Evolutionary conservation across 2,888 invertebrate genomes (phyloP), one percentile per base, ranked within the genome.

Genomic region (Lasioglossum zephyrum): DNA sequence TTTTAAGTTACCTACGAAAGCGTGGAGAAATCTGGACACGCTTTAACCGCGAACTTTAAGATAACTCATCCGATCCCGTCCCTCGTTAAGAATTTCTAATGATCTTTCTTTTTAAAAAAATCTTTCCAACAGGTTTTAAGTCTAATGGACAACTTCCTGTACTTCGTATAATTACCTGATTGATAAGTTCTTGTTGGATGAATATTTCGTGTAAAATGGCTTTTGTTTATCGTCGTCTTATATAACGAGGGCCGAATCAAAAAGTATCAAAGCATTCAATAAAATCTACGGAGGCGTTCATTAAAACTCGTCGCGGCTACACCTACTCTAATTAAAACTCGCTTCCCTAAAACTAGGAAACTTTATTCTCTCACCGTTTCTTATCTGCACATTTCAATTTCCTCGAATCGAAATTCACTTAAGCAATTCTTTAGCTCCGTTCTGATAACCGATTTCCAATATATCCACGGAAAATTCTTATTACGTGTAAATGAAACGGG

Each of bases 321-420:
- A 73, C 47, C 60, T 57, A 49, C 69, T 70, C 73, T 70, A 83
- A 84, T 84, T 84, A 84, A 84, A 83, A 84, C 84, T 84, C 84
- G 47, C 39, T 83, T 83, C 66, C 53, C 76, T 66, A 53, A 73
- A 63, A 47, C 63, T 49, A 9, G 11, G 31, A 49, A 84, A 74
- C 73, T 77, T 84, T 77, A 73, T 69, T 69, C 73, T 31, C 2
- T 53, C 73, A 66, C 39, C 82, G n/a, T 47, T 47, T 69, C 69
- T 82, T 81, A 74, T 81, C 82, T 69, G 16, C 83, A 66, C 73
- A 73, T 84, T 79, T 82, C 74, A 82, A 82, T 80, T 84, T 77
- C 26, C 73, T 16, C 74, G 77, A 60, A 84, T 74, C 41, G 31
- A 77, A 75, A 63, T 69, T 78, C 70, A 49, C 57, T 82, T 69